Conservation (phyloP, 2,888 invertebrate genomes). For the Stenodera caucasica region DNA sequence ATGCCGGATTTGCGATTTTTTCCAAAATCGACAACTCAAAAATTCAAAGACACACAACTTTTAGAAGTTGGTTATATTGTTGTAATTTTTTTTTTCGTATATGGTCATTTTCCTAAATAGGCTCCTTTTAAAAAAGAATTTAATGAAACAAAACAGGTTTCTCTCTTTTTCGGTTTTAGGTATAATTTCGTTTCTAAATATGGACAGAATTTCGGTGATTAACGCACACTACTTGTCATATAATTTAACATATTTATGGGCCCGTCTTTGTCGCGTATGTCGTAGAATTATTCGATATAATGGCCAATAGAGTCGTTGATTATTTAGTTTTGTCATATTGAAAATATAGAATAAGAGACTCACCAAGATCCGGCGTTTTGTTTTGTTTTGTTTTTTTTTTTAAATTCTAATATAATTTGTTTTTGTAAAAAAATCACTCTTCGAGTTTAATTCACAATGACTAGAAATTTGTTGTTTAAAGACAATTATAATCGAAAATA, state of each 20-base stretch:
- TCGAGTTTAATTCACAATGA: slow-evolving; percentile 27
- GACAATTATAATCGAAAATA: too few species aligned
- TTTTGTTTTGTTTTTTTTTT: neutral
- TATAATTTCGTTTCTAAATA: neutral
- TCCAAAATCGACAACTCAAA: too few species aligned
- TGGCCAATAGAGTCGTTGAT: slow-evolving; percentile 9
- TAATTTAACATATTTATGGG: slow-evolving; percentile 31
- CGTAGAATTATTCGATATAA: slow-evolving; percentile 23
- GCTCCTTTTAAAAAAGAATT: neutral
- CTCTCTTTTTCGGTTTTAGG: neutral
- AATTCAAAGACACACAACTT: slow-evolving; percentile 2
- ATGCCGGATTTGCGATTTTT: too few species aligned
- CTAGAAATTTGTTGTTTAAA: slow-evolving; percentile 36
- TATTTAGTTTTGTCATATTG: slow-evolving; percentile 15
- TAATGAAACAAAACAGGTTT: neutral
- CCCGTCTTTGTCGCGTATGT: slow-evolving; percentile 28
- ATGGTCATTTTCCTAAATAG: neutral
- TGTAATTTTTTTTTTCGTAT: too few species aligned
- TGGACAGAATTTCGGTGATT: slow-evolving; percentile 31
- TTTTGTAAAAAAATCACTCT: neutral
- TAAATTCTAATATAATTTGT: slow-evolving; percentile 5
- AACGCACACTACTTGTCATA: slow-evolving; percentile 28
- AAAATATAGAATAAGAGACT: slow-evolving; percentile 32
- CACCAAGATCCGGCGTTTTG: slow-evolving; percentile 31
- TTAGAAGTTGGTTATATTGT: too few species aligned